phyloP scores from a whole-genome alignment of 2,888 invertebrate species.

The Patella depressa region DNA sequence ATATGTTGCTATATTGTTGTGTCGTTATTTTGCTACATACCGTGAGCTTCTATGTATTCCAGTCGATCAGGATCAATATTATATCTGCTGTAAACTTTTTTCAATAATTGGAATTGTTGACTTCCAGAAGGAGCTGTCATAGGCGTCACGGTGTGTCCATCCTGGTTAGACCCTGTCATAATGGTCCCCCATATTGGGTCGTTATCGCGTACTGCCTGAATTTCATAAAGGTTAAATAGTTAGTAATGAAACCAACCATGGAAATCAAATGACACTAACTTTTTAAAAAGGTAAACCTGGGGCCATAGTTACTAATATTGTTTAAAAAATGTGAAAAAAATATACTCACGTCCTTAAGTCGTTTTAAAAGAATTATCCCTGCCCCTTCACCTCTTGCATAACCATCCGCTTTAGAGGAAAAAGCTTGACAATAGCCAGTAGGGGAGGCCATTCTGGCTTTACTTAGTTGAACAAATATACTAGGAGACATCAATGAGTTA shows the following conservation, averaged over 20 bases:
- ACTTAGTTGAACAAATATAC: constrained; percentile 38
- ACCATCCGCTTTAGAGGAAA: constrained; percentile 51
- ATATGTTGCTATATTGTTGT: too few relatives aligned
- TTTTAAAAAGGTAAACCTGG: too few relatives aligned
- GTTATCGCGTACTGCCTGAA: constrained; percentile 40
- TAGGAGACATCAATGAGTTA: constrained; percentile 40
- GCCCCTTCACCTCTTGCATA: constrained; percentile 58
- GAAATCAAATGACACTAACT: too few relatives aligned
- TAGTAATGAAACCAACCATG: too few relatives aligned
- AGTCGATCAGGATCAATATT: constrained; percentile 25
- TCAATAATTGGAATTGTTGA: constrained; percentile 30
- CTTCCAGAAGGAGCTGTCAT: constrained; percentile 49
- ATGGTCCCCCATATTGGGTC: constrained; percentile 48
- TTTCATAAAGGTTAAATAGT: too few relatives aligned
- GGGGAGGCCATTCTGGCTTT: constrained; percentile 55
- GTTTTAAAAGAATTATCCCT: constrained; percentile 53
- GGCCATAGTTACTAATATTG: too few relatives aligned
- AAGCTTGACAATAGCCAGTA: constrained; percentile 51
- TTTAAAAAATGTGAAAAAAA: too few relatives aligned
- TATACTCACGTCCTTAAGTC: constrained; percentile 36
- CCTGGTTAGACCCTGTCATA: constrained; percentile 46
- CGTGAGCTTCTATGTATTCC: constrained; percentile 46
- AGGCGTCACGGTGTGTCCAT: constrained; percentile 45
- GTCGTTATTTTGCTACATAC: constrained; percentile 19
- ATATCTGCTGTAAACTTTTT: constrained; percentile 24